Percentiles rank a stretch among this genome's conserved stretches.
phyloP scores from a whole-genome alignment of 35 echinoderm and acorn worm species.

The Nesometra sesokonis region DNA sequence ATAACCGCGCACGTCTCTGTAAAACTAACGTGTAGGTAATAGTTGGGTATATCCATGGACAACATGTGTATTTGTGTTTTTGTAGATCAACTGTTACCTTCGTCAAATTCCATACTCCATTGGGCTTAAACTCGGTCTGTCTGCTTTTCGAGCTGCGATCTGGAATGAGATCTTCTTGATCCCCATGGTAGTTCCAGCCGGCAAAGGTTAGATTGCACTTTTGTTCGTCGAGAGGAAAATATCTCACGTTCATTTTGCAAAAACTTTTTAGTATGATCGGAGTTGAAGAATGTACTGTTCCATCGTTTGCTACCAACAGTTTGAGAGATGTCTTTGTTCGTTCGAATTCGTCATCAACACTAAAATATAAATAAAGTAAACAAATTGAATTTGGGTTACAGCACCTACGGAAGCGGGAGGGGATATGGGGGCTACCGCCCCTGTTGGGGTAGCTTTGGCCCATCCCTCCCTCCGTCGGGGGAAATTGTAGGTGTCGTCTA shows the following conservation, averaged over 20 bases:
- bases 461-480: no score
- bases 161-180: no score
- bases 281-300: neutral
- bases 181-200: conserved; percentile 28
- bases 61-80: no score
- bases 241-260: neutral
- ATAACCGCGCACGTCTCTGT: no score
- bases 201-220: conserved; percentile 20
- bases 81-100: no score
- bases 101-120: no score
- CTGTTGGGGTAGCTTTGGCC: conserved; percentile 32
- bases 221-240: conserved; percentile 34
- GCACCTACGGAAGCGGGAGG: conserved; percentile 47
- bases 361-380: conserved; percentile 25
- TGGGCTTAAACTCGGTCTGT: no score
- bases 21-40: no score
- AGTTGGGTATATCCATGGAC: no score
- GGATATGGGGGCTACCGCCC: conserved; percentile 28
- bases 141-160: no score
- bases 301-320: neutral
- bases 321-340: neutral
- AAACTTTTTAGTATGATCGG: neutral
- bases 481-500: no score
- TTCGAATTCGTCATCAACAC: conserved; percentile 12
- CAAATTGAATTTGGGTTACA: conserved; percentile 29